A percentile compares a stretch with the other conserved stretches of the same genome.
These are phyloP conservation scores for Drosophila ironensis DNA, from an alignment of 1,140 invertebrate genomes.

Conservation along the genomic window DNA sequence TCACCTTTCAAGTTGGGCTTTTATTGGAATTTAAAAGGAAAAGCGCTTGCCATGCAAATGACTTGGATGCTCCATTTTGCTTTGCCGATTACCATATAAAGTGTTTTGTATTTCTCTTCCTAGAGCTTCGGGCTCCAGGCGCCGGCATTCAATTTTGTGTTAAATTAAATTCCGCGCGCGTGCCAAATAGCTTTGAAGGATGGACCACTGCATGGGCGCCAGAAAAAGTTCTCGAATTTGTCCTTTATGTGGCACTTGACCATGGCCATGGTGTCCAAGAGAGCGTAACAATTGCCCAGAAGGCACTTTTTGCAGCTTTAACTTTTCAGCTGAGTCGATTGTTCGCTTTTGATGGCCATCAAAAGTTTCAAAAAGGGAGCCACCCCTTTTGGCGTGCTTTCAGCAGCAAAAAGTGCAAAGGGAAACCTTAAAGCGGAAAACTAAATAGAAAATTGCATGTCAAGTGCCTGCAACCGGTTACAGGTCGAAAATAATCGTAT, in stretches of 20 bases:
- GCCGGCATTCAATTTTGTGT: neutral
- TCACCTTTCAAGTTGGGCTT: conserved; percentile 14
- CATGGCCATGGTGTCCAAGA: conserved; percentile 43
- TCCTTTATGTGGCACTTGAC: conserved; percentile 53
- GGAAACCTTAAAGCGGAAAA: neutral
- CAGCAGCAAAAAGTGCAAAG: neutral
- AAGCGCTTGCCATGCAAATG: conserved; percentile 48
- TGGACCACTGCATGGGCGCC: conserved; percentile 43
- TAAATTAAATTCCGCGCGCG: conserved; percentile 56
- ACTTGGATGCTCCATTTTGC: conserved; percentile 22
- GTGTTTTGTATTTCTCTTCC: conserved; percentile 32
- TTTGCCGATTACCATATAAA: conserved; percentile 63
- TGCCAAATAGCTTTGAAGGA: conserved; percentile 41
- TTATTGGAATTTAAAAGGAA: conserved; percentile 32
- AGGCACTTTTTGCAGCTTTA: conserved; percentile 39
- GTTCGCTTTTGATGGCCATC: conserved; percentile 15
- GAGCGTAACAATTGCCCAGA: conserved; percentile 42
- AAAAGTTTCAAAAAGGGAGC: conserved; percentile 14
- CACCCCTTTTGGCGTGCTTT: neutral
- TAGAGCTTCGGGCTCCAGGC: neutral
- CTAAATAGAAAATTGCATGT: neutral
- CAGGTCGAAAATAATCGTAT: neutral
- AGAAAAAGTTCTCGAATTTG: conserved; percentile 51
- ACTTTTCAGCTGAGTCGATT: conserved; percentile 35
- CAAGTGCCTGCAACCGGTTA: neutral